Percentiles rank a stretch among this genome's conserved stretches.
phyloP scores from a whole-genome alignment of 2,888 invertebrate species.

The Erynnis tages region DNA sequence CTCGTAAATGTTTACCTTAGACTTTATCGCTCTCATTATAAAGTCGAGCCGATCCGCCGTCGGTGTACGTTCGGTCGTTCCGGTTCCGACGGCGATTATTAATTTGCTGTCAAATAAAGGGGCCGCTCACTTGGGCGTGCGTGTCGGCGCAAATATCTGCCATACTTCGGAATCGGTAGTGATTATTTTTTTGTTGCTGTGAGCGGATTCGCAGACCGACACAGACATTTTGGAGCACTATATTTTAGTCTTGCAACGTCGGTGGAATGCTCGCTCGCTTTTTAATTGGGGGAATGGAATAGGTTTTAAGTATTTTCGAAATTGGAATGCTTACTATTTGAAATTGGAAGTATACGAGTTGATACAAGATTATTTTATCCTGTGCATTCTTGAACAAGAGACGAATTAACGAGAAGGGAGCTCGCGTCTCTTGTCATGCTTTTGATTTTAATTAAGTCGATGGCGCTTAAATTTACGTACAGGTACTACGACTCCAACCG shows the following conservation, averaged over 20 bases:
- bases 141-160: slow-evolving; percentile 80
- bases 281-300: slow-evolving; percentile 52
- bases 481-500: no score
- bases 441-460: no score
- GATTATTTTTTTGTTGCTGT: slow-evolving; percentile 75
- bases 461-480: not conserved
- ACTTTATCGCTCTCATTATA: slow-evolving; percentile 65
- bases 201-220: slow-evolving; percentile 70
- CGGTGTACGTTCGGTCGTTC: slow-evolving; percentile 63
- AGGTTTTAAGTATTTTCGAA: slow-evolving; percentile 4
- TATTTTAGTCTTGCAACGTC: slow-evolving; percentile 37
- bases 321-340: not conserved
- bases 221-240: slow-evolving; percentile 63
- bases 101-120: slow-evolving; percentile 82
- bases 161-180: slow-evolving; percentile 78
- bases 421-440: no score
- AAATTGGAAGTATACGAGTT: not conserved
- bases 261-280: slow-evolving; percentile 41
- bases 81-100: slow-evolving; percentile 68
- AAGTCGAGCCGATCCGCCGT: slow-evolving; percentile 64
- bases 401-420: no score
- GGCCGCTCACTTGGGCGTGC: slow-evolving; percentile 81
- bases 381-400: not conserved
- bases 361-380: not conserved
- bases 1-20: slow-evolving; percentile 59